Evolutionary conservation across 2,888 invertebrate genomes (phyloP), one percentile per base, ranked within the genome.

Genomic region (Cyclophora albipunctata): DNA sequence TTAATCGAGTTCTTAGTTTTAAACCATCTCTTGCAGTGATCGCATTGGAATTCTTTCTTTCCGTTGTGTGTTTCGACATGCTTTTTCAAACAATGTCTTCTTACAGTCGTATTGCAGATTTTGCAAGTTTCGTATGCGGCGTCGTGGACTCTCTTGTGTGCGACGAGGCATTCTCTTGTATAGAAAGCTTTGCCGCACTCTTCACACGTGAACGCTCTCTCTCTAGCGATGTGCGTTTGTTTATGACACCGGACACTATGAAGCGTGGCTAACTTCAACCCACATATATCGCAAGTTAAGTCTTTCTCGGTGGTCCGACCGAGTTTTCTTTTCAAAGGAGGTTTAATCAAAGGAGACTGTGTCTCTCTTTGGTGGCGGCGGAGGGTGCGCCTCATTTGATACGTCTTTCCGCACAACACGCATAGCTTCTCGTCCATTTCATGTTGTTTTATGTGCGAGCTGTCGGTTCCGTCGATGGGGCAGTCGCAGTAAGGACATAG

Each of bases 191-290:
- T 20, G 34, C 43, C 43, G 5, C 43, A 43, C 6, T 34, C 6
- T 6, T 93, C 93, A 69, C 90, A 91, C 62, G 57, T 62, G 54
- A 54, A 92, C 63, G 92, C 92, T 62, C 92, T 92, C 2, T 92
- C 92, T 71, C 92, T 92, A 92, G 92, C 92, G 6, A 92, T 33
- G 34, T 43, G 43, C 34, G 6, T 20, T 20, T 33, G 20, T 4
- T 34, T 4, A 5, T 43, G 43, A 2, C 2, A 34, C 34, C 5
- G 20, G 20, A 4, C 20, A 6, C 34, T 20, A 43, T 4, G 5
- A 20, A 33, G 6, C 6, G 34, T 20, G 7, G 6, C 33, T 7
- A 6, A 43, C 3, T 5, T 34, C 5, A 3, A 3, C 2, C 43
- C 43, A 6, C 43, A 43, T 3, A 34, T 34, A 33, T 43, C 34